Base-by-base conservation (phyloP, 2,113 vertebrate genomes). In the Cheilinus undulatus region DNA sequence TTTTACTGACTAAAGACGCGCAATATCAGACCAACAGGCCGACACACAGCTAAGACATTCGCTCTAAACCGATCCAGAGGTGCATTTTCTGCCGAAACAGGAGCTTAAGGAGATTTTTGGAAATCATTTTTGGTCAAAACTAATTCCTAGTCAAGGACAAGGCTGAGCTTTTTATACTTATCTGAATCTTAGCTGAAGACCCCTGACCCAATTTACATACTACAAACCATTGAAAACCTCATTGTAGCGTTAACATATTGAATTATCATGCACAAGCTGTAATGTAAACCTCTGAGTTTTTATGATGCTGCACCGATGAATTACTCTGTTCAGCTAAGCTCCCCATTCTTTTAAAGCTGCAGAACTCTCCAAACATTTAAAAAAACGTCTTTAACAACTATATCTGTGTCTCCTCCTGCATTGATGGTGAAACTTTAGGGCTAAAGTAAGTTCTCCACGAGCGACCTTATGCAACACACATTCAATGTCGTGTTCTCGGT, bases 381-480 rank as follows among this genome's bases (percentile, higher is more conserved):
- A 4, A 42, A 3, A 14, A 3, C 13, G 5, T 17, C 38, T 15
- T 42, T 49, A 57, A n/a, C 27, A 4, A 66, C 50, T 45, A 24
- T 40, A 34, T 63, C 0, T 3, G 19, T 17, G 11, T 63, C 59
- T 22, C 40, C 2, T 50, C 17, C 22, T 30, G 24, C 43, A 38
- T 48, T 2, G 23, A 52, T 45, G 13, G 11, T 59, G 24, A 56
- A 54, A 67, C 50, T 67, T 36, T 20, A 53, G 46, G 48, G 24
- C 20, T 57, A 53, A 69, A 26, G 27, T 26, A 30, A 45, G 36
- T 32, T 28, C 46, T 40, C 20, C 23, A 56, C 48, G 28, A 26
- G 32, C 9, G 36, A 58, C 20, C 48, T 80, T 78, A 80, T 71
- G 78, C 51, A 84, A 84, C 23, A 61, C 32, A 56, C 50, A 23